Base-by-base conservation (phyloP, 2,888 invertebrate species). In the Lypha dubia region DNA sequence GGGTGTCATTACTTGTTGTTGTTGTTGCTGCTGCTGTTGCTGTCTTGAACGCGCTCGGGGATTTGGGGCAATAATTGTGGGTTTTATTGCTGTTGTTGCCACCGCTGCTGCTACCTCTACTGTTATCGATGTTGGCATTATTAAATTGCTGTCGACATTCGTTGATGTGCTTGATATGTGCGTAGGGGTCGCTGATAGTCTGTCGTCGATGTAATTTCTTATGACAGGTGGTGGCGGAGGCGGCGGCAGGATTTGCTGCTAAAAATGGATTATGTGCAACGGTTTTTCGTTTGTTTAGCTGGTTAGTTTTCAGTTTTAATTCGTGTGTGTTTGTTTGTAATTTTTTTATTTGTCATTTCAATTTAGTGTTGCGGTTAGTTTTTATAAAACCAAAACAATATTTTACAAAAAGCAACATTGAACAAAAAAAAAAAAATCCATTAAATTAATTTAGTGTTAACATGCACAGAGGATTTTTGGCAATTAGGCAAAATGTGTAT, bases 201-300 rank as follows among this genome's bases (percentile, higher is more conserved):
- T 90, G 88, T 88, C 91, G 90, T 88, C 90, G 90, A 87, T 70
- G 63, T 82, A 88, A 82, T 88, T 90, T 91, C 88, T 89, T 89
- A 86, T 87, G 87, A 85, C 85, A 81, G 88, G 85, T 86, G 85
- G 87, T 82, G 87, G 90, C 53, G 86, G 87, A 86, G 87, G 87
- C 83, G 86, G 56, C 79, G 87, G 75, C 70, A 76, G 88, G 87
- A 87, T 89, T 89, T 88, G 89, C 89, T 89, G 90, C 91, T 92
- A 91, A 86, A 91, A 92, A 92, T 89, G 91, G 92, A 91, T 92
- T 92, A 91, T 89, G 88, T 81, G 88, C 88, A 81, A 84, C 77
- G 56, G 63, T 17, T 79, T 79, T 79, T 77, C 77, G 84, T 84
- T 81, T 84, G 84, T 81, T 81, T 58, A 84, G 81, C 81, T 84